Evolutionary conservation across 2,888 invertebrate species (phyloP).

Genomic region (Hypercompe scribonia): DNA sequence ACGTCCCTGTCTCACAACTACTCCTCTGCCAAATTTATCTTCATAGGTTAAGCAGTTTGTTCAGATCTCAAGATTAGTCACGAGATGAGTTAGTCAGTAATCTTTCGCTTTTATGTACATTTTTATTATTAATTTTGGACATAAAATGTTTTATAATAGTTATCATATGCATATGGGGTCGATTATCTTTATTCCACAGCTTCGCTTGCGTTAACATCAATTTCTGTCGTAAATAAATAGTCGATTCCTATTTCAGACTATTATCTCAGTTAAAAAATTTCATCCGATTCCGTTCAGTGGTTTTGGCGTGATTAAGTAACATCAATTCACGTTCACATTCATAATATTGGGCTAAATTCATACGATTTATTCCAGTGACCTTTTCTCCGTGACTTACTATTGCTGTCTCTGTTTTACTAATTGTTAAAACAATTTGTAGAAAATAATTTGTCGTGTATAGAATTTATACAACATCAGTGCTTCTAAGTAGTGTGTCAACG

Average conservation of each 20-base stretch:
- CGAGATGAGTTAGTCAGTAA: too few relatives aligned
- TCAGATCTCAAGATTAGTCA: background rate
- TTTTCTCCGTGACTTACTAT: background rate
- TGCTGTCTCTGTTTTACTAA: background rate
- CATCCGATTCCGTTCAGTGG: background rate
- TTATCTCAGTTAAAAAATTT: background rate
- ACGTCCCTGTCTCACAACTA: background rate
- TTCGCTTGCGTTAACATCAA: too few relatives aligned
- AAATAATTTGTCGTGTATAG: background rate
- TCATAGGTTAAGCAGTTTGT: background rate
- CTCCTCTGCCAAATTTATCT: background rate
- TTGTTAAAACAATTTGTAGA: background rate
- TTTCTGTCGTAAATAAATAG: background rate
- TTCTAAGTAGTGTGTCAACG: background rate
- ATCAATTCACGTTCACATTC: background rate
- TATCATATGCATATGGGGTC: too few relatives aligned
- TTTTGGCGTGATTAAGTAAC: background rate
- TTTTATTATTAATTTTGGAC: too few relatives aligned
- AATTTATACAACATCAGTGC: background rate
- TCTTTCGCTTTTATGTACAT: background rate
- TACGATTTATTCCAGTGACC: too few relatives aligned
- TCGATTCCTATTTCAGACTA: too few relatives aligned
- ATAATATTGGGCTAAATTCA: background rate
- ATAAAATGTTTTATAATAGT: too few relatives aligned
- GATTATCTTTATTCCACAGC: too few relatives aligned